These are phyloP conservation scores for Diachasma alloeum DNA, from an alignment of 1,140 invertebrate species.

Conservation along the genomic window DNA sequence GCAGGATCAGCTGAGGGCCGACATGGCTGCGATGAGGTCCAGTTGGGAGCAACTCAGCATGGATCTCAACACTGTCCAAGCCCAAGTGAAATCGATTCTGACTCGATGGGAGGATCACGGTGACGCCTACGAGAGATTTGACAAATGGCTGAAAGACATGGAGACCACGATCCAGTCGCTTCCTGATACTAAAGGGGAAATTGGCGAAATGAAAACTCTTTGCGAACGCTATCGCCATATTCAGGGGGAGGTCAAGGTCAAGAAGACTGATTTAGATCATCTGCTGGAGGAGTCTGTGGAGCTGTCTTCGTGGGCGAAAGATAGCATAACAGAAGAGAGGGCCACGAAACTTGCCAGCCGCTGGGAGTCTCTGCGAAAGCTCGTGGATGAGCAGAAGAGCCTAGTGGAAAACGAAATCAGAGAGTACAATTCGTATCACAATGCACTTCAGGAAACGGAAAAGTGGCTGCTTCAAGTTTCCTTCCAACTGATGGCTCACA, in stretches of 20 bases:
- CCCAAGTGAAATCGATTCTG: constrained; percentile 78
- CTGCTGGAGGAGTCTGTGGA: constrained; percentile 76
- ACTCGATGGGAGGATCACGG: constrained; percentile 84
- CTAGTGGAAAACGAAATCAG: constrained; percentile 80
- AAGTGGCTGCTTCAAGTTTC: constrained; percentile 95
- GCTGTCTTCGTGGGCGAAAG: constrained; percentile 74
- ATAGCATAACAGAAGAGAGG: constrained; percentile 70
- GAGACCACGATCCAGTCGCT: constrained; percentile 71
- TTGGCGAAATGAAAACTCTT: constrained; percentile 90
- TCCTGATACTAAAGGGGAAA: constrained; percentile 79
- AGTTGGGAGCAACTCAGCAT: constrained; percentile 86
- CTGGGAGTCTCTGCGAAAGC: constrained; percentile 70
- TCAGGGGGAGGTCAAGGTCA: constrained; percentile 77
- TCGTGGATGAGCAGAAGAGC: constrained; percentile 73
- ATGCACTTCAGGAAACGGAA: constrained; percentile 90
- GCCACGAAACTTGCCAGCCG: constrained; percentile 72
- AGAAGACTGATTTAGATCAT: constrained; percentile 76
- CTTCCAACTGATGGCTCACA: constrained; percentile 95
- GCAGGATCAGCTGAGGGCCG: constrained; percentile 78
- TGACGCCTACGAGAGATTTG: constrained; percentile 73
- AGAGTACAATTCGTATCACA: constrained; percentile 87
- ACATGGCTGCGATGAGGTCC: constrained; percentile 78
- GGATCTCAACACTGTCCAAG: constrained; percentile 80
- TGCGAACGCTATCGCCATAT: constrained; percentile 85
- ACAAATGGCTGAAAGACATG: constrained; percentile 76